phyloP scores from a whole-genome alignment of 2,113 vertebrate species.

The Malurus melanocephalus region DNA sequence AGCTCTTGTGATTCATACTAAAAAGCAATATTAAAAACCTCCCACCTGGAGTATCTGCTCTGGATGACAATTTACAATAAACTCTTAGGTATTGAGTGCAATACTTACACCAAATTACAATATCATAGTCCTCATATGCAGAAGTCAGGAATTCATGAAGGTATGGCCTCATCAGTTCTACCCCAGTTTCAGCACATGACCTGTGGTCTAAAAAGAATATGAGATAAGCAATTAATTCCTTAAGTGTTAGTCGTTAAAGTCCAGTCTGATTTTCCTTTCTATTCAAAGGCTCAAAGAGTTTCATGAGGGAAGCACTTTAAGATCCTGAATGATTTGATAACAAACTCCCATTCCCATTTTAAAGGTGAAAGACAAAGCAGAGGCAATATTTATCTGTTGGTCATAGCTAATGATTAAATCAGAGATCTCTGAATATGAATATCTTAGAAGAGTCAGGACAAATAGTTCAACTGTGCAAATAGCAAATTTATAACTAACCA shows the following conservation, averaged over 20 bases:
- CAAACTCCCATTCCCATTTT: neutral
- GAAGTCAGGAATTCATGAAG: constrained; percentile 97
- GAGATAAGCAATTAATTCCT: neutral
- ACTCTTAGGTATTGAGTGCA: neutral
- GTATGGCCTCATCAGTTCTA: constrained; percentile 96
- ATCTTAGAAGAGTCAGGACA: neutral
- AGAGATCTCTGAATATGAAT: neutral
- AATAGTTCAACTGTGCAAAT: neutral
- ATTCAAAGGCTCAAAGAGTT: neutral
- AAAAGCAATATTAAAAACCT: neutral
- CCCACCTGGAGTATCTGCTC: neutral
- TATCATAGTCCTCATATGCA: constrained; percentile 97
- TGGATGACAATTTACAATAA: neutral
- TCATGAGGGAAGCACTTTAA: neutral
- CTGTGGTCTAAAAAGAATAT: constrained; percentile 85
- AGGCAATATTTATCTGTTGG: neutral
- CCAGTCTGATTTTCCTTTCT: neutral
- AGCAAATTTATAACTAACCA: neutral
- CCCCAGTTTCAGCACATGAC: constrained; percentile 96
- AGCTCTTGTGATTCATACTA: neutral
- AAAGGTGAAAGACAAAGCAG: neutral
- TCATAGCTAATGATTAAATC: neutral
- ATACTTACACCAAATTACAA: constrained; percentile 98
- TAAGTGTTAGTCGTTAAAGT: neutral
- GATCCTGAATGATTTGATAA: neutral